These are phyloP conservation scores for Aptenodytes forsteri DNA, from an alignment of 2,113 vertebrate species.

Conservation along the genomic window DNA sequence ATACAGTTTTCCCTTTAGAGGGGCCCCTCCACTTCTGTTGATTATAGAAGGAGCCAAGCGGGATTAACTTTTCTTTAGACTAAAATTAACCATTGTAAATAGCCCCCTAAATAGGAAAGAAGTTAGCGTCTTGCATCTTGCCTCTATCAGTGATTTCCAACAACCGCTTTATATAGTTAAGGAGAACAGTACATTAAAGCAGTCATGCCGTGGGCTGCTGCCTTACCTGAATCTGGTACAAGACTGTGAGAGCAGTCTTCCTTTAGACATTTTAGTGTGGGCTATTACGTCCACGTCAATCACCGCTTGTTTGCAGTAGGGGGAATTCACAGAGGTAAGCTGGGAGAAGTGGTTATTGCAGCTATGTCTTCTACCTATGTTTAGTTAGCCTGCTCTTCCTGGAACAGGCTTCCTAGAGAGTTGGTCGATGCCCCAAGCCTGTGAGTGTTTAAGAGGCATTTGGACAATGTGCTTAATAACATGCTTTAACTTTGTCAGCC, in stretches of 20 bases:
- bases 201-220: not conserved
- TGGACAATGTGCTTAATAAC: not conserved
- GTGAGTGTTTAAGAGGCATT: not conserved
- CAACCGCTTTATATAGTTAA: not conserved
- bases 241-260: not conserved
- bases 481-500: not conserved
- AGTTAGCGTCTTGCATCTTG: not conserved
- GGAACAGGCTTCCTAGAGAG: not conserved
- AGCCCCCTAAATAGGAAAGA: not conserved
- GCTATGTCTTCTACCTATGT: not conserved
- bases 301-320: not conserved
- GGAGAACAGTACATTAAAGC: not conserved
- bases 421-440: not conserved
- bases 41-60: not conserved
- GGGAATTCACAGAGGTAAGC: not conserved
- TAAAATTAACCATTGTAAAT: not conserved
- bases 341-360: not conserved
- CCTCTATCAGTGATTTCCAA: not conserved
- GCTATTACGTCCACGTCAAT: rapidly evolving
- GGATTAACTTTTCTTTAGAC: not conserved
- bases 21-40: not conserved
- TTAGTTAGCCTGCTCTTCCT: not conserved
- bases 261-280: not conserved
- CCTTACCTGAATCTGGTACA: not conserved
- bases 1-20: not conserved